A percentile compares a stretch with the other conserved stretches of the same genome.
Conservation (phyloP, 1,140 invertebrate species). For the Sinella curviseta region DNA sequence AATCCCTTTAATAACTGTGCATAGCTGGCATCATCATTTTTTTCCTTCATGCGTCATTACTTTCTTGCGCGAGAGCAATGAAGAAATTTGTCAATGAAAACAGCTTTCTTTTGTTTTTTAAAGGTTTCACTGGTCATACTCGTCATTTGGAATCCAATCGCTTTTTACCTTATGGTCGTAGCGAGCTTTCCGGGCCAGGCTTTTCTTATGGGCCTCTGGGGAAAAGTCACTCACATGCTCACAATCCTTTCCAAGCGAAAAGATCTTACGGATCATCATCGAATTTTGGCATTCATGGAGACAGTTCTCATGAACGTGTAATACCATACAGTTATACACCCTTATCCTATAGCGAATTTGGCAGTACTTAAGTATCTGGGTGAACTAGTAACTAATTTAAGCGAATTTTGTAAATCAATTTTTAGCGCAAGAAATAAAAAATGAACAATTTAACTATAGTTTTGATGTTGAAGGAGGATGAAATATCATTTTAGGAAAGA, state of each 20-base stretch:
- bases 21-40: too few species aligned
- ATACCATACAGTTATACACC: not conserved
- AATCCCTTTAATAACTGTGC: too few species aligned
- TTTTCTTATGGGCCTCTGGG: not conserved
- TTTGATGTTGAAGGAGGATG: too few species aligned
- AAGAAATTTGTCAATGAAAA: not conserved
- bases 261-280: not conserved
- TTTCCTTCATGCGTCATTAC: not conserved
- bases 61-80: not conserved
- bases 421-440: too few species aligned
- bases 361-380: not conserved
- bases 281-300: not conserved
- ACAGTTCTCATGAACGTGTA: not conserved
- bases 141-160: not conserved
- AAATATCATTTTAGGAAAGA: too few species aligned
- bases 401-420: too few species aligned
- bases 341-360: not conserved
- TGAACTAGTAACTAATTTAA: too few species aligned
- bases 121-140: too few species aligned
- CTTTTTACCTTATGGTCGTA: not conserved
- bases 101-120: too few species aligned
- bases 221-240: not conserved
- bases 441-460: too few species aligned
- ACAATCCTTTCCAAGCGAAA: too few species aligned
- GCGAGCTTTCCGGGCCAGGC: not conserved